Evolutionary conservation across 2,797 vertebrate genomes (phyloP).

Genomic region (Pipistrellus pygmaeus): DNA sequence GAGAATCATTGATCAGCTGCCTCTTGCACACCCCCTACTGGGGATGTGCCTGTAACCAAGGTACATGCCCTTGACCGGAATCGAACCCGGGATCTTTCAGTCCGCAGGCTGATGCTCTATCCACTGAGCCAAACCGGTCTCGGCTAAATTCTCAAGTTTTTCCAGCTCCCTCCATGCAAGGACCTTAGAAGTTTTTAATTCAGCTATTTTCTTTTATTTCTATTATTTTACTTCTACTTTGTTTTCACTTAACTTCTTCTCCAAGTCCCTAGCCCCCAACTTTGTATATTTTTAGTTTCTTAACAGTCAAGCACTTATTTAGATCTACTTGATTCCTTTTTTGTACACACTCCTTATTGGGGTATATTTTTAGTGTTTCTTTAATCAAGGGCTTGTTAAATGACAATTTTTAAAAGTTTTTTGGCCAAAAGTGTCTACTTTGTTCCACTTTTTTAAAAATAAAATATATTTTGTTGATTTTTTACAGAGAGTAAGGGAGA

Average conservation of each 20-base stretch:
- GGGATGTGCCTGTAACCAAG: no score
- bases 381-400: not conserved
- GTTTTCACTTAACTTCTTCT: not conserved
- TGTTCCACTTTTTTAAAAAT: not conserved
- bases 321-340: slow-evolving; percentile 27
- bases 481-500: no score
- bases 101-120: no score
- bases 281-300: slow-evolving; percentile 36
- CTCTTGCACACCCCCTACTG: no score
- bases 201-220: not conserved
- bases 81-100: no score
- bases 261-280: not conserved
- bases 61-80: no score
- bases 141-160: not conserved
- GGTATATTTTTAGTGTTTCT: slow-evolving; percentile 31
- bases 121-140: no score
- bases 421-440: slow-evolving; percentile 23
- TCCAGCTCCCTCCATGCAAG: not conserved
- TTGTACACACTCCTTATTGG: not conserved
- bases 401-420: not conserved
- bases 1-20: no score
- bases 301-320: slow-evolving; percentile 17
- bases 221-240: slow-evolving; percentile 40
- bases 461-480: no score
- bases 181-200: slow-evolving; percentile 12